Percentiles rank a stretch among this genome's conserved stretches.
Conservation (phyloP, 2,113 vertebrate species). For the Phalacrocorax aristotelis region DNA sequence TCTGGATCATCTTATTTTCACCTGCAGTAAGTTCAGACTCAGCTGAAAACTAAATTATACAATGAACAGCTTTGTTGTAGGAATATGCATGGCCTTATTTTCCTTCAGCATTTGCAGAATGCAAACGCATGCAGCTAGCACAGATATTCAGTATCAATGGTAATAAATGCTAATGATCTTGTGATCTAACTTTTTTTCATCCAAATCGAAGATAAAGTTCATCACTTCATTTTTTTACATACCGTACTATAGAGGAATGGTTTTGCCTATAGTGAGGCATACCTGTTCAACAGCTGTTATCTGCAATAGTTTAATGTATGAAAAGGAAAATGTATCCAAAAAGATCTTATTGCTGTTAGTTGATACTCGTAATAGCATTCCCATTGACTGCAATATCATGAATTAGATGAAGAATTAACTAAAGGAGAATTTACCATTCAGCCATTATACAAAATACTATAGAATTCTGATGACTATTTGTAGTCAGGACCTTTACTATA, state of each 20-base stretch:
- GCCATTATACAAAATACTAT: neutral
- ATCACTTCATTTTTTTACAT: neutral
- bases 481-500: neutral
- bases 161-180: slow-evolving; percentile 24
- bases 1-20: slow-evolving; percentile 79
- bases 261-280: neutral
- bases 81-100: slow-evolving; percentile 70
- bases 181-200: neutral
- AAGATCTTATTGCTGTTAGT: neutral
- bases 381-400: neutral
- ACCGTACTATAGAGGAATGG: neutral
- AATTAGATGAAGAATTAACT: neutral
- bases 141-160: slow-evolving; percentile 41
- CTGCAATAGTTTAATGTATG: neutral
- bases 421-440: neutral
- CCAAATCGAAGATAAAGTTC: neutral
- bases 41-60: slow-evolving; percentile 76
- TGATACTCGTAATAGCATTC: neutral
- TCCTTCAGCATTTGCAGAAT: slow-evolving; percentile 58
- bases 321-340: neutral
- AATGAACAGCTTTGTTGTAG: slow-evolving; percentile 73
- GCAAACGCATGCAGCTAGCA: neutral
- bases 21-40: slow-evolving; percentile 72
- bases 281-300: neutral
- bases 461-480: neutral